These are phyloP conservation scores for Caerostris extrusa DNA, from an alignment of 1,140 invertebrate genomes.

Conservation along the genomic window DNA sequence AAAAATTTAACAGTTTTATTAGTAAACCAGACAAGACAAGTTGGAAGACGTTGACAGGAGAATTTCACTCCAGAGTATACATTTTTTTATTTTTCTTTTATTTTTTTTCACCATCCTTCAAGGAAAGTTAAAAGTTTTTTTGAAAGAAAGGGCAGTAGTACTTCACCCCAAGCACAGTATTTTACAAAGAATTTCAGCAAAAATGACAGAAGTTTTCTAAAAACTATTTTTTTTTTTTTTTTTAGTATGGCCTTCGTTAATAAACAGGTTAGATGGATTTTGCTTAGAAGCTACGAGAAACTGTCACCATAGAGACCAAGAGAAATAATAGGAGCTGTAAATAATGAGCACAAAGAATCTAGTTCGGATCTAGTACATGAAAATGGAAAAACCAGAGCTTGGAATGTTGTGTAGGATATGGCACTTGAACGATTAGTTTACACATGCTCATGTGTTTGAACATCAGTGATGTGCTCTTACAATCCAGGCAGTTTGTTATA, in stretches of 20 bases:
- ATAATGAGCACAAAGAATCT: neutral
- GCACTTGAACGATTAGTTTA: neutral
- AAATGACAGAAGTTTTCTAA: conserved; percentile 1
- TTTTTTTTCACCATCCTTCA: neutral
- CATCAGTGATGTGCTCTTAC: neutral
- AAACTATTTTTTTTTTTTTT: conserved; percentile 24
- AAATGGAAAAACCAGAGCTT: neutral
- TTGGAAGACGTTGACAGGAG: conserved; percentile 75
- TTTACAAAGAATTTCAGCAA: conserved; percentile 46
- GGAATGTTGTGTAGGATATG: conserved; percentile 37
- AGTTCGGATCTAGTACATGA: neutral
- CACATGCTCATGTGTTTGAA: neutral
- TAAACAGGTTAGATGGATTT: conserved; percentile 4
- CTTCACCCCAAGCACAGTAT: conserved; percentile 13
- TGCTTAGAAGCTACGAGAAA: conserved; percentile 9
- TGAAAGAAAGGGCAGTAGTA: conserved; percentile 20
- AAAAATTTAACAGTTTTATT: conserved; percentile 74
- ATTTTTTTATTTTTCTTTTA: too few relatives aligned
- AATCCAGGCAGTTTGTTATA: neutral
- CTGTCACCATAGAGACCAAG: conserved; percentile 1
- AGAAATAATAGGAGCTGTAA: conserved; percentile 2
- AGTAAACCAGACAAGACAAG: conserved; percentile 75
- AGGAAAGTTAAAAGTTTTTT: conserved; percentile 66
- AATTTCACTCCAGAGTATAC: conserved; percentile 40
- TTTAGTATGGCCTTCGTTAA: conserved; percentile 22